A percentile compares a stretch with the other conserved stretches of the same genome.
phyloP scores from a whole-genome alignment of 1,140 invertebrate genomes.

The Whitmania pigra region DNA sequence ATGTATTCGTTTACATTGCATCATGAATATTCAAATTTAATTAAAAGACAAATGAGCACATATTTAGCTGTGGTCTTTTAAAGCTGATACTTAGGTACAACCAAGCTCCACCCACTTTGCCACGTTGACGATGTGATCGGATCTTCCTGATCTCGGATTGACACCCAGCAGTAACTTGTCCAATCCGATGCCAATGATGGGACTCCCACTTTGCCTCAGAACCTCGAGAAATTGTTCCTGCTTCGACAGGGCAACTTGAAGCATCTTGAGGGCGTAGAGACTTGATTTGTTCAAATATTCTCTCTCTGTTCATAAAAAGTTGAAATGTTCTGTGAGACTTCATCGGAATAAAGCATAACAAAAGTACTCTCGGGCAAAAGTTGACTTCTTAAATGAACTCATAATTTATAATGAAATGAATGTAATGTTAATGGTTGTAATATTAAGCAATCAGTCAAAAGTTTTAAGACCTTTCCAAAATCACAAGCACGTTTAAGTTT shows the following conservation, averaged over 20 bases:
- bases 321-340: too few relatives aligned
- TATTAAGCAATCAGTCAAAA: too few relatives aligned
- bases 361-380: too few relatives aligned
- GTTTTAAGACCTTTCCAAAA: too few relatives aligned
- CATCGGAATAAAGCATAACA: too few relatives aligned
- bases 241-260: conserved; percentile 51
- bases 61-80: too few relatives aligned
- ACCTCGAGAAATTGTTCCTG: conserved; percentile 54
- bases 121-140: conserved; percentile 67
- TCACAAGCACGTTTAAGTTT: not conserved
- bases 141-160: conserved; percentile 59
- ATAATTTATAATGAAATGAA: too few relatives aligned
- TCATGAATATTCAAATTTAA: too few relatives aligned
- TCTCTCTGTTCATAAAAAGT: not conserved
- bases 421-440: too few relatives aligned
- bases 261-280: conserved; percentile 55
- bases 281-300: conserved; percentile 34
- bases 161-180: conserved; percentile 68
- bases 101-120: conserved; percentile 49
- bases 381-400: too few relatives aligned
- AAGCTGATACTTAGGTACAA: not conserved
- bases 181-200: conserved; percentile 55
- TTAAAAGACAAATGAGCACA: too few relatives aligned
- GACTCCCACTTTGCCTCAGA: conserved; percentile 39
- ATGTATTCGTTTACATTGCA: too few relatives aligned